Evolutionary conservation across 2,797 vertebrate genomes (phyloP).

Genomic region (Chiroxiphia lanceolata): DNA sequence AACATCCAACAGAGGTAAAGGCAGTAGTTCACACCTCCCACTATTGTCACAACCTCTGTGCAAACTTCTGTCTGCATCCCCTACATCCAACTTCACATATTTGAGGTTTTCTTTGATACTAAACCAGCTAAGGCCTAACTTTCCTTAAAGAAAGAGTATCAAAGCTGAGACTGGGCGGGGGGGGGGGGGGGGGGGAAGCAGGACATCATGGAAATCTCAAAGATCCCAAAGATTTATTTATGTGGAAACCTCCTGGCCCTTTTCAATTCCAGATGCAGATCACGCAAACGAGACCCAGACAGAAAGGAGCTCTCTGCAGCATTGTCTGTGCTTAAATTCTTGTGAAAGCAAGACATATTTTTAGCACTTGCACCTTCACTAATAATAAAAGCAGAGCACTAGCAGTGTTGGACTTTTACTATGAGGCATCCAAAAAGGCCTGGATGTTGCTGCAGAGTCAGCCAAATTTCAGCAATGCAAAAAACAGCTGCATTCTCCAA

Average conservation of each 20-base stretch:
- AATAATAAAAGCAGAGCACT: constrained; percentile 38
- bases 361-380: constrained; percentile 22
- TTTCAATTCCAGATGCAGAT: not conserved
- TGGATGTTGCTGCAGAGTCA: not conserved
- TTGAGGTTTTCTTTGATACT: constrained; percentile 22
- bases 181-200: too few species aligned
- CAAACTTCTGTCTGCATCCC: not conserved
- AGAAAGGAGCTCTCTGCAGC: not conserved
- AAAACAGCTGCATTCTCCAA: constrained; percentile 34
- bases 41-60: not conserved
- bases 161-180: not conserved
- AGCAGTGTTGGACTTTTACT: constrained; percentile 10
- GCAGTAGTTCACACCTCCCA: not conserved
- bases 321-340: not conserved
- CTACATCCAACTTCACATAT: not conserved
- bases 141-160: constrained; percentile 6
- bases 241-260: not conserved
- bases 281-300: not conserved
- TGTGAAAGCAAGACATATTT: not conserved
- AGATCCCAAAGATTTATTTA: not conserved
- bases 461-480: constrained; percentile 26
- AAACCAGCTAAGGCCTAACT: not conserved
- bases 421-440: not conserved
- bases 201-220: not conserved
- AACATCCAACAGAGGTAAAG: not conserved